Evolutionary conservation across 2,888 invertebrate genomes (phyloP).

Genomic region (Eupithecia exiguata): DNA sequence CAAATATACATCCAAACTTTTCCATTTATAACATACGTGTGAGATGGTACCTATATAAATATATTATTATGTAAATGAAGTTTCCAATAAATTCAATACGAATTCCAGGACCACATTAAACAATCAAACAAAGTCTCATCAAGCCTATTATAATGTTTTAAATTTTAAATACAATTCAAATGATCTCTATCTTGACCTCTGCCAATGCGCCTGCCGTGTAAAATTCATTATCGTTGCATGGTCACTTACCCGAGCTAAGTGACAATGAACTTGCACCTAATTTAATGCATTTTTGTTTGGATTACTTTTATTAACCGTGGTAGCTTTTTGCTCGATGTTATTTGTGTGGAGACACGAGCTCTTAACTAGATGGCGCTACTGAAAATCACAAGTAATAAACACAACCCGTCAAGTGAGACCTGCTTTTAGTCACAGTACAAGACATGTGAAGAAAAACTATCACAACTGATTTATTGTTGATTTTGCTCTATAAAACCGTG

Average conservation of each 20-base stretch:
- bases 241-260: conserved; percentile 5
- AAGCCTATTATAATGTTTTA: background rate
- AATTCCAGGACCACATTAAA: background rate
- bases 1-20: background rate
- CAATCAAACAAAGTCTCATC: background rate
- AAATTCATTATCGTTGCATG: conserved; percentile 36
- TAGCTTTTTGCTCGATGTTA: background rate
- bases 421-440: background rate
- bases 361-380: background rate
- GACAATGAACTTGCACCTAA: conserved; percentile 14
- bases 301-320: background rate
- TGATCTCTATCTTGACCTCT: conserved; percentile 18
- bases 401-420: background rate
- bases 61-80: too few species aligned
- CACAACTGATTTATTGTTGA: background rate
- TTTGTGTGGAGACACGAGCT: background rate
- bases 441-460: background rate
- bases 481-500: background rate
- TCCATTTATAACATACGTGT: background rate
- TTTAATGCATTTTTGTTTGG: background rate
- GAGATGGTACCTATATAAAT: too few species aligned
- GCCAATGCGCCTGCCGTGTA: conserved; percentile 15
- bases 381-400: background rate
- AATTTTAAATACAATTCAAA: background rate
- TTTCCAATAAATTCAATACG: background rate